Evolutionary conservation across 2,888 invertebrate species (phyloP), one percentile per base, ranked within the genome.

Genomic region (Drosophila recens): DNA sequence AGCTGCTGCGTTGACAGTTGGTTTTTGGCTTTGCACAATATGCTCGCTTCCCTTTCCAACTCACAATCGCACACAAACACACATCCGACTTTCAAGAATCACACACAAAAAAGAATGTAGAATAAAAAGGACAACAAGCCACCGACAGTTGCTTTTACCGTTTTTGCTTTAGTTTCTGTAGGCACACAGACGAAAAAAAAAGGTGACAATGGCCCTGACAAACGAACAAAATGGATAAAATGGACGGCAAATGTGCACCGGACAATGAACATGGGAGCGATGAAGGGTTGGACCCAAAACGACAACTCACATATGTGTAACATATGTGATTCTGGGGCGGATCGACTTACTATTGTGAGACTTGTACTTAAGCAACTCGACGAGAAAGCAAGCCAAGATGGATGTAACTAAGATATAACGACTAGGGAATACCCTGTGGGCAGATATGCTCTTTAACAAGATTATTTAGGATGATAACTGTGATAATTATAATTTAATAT

Each of bases 71-170:
- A 43, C 42, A 36, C 33, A 17, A 17, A 38, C 13, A 53, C 27
- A 54, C 6, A 42, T 33, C 17, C 9, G 40, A 36, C 45, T 23
- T 48, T 51, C 49, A 49, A 67, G 56, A n/a, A 48, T 45, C 46
- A 71, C 45, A 67, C 23, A 27, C 23, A 40, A 73, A 53, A 63
- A 68, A 8, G 3, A 70, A 63, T 64, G 65, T 57, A 80, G 80
- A 87, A 87, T 80, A 83, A 87, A 79, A 79, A 84, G 81, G 79
- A 72, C 84, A 84, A 76, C 79, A 88, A 79, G 86, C 85, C 88
- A 73, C 87, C 75, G 88, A 79, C 88, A 87, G 85, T 84, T 87
- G 87, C 78, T 89, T 83, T 80, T 86, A 48, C 49, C 57, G 52
- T 46, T 65, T 65, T 56, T 61, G 49, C 64, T 51, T 72, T 65